Base-by-base conservation (phyloP, 2,113 vertebrate genomes). In the Poicephalus meyeri region DNA sequence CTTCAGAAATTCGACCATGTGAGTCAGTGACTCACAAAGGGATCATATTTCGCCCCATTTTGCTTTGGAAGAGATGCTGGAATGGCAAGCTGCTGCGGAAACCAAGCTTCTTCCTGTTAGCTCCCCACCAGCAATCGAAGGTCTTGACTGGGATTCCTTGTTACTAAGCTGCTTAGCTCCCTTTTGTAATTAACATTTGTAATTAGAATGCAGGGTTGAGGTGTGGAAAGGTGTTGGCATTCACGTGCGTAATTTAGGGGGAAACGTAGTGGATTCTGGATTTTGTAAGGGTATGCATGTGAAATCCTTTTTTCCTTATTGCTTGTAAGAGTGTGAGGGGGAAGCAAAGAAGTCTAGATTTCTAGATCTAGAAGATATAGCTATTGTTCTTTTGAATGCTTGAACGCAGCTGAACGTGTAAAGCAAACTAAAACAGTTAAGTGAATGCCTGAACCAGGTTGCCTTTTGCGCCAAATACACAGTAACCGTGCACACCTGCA, bases 401-500 rank as follows among this genome's bases (percentile, higher is more conserved):
- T 7, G 1, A 20, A 47, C 8, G 0, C 46, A 50, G 17, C 60
- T 52, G 87, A 74, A 13, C 1, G 31, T 23, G 7, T 19, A 37
- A 63, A 65, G 9, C 11, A 3, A 41, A 18, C 28, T 6, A 26
- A 52, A 71, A 31, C 17, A 4, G 8, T 37, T 23, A 5, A 52
- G 33, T 1, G 24, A 64, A 9, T 2, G 3, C 10, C 13, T 5
- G 6, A 35, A 44, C 25, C 5, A 4, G 14, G 47, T 19, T 76
- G 42, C 3, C 21, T n/a, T 89, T 76, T 37, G 20, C 13, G 3
- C 2, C 0, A 28, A 39, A 11, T 25, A 1, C 0, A 73, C 52
- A 52, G 20, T 33, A 25, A 7, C 39, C 1, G 0, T 1, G 1
- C 6, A 2, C 1, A 17, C 21, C 23, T 2, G 2, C 2, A 0